Conservation (phyloP, 2,888 invertebrate species). For the Caenorhabditis imperialis region DNA sequence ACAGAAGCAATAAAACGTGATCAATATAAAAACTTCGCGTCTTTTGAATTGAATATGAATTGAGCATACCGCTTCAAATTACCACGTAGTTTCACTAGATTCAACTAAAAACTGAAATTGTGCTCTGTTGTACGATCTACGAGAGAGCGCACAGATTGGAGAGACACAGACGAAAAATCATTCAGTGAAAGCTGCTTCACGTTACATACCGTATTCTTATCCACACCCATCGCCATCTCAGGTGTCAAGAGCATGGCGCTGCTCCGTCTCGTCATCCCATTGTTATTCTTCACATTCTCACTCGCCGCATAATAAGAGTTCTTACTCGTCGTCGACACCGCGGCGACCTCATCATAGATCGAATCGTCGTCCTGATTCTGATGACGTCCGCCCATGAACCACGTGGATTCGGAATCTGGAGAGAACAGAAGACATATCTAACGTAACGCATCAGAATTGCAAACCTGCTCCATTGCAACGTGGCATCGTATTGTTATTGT, state of each 20-base stretch:
- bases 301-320: constrained; percentile 27
- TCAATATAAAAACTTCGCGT: no score
- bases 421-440: background rate
- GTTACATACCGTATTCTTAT: constrained; percentile 18
- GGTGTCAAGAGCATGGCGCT: constrained; percentile 37
- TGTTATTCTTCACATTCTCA: constrained; percentile 30
- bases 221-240: constrained; percentile 27
- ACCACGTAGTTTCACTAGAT: no score
- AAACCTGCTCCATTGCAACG: constrained; percentile 20
- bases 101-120: no score
- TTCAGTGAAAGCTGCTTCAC: no score
- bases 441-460: background rate
- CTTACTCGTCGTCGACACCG: constrained; percentile 6
- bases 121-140: no score
- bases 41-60: no score
- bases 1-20: no score
- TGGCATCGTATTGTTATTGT: constrained; percentile 44
- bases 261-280: constrained; percentile 25
- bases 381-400: constrained; percentile 41
- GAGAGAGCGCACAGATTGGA: no score
- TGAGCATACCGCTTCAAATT: no score
- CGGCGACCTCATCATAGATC: constrained; percentile 40
- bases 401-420: constrained; percentile 28
- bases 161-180: no score
- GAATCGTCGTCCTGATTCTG: constrained; percentile 13